phyloP scores from a whole-genome alignment of 2,797 vertebrate species.

The Neostethus bicornis region DNA sequence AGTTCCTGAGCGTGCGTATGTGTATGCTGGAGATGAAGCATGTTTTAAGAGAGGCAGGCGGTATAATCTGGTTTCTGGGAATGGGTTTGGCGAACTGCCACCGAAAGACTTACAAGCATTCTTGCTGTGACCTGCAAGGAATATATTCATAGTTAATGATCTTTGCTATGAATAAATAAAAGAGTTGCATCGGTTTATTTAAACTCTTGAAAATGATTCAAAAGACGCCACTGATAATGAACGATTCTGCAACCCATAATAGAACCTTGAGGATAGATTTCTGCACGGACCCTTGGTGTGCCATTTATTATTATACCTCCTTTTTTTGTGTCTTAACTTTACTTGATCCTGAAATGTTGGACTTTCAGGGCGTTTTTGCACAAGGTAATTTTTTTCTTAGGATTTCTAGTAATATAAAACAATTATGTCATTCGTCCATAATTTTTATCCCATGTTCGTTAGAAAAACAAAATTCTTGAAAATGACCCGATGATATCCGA shows the following conservation, averaged over 20 bases:
- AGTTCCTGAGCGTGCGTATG: not conserved
- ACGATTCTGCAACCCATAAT: not conserved
- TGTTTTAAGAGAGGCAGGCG: slow-evolving; percentile 55
- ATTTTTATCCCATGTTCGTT: no score
- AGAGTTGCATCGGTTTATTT: not conserved
- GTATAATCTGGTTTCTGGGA: slow-evolving; percentile 68
- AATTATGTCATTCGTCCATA: no score
- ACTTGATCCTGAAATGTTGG: no score
- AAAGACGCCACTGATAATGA: no score
- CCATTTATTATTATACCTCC: not conserved
- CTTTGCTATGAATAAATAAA: not conserved
- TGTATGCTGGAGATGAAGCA: slow-evolving; percentile 12
- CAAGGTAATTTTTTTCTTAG: no score
- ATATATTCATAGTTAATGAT: slow-evolving; percentile 7
- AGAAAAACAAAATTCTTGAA: no score
- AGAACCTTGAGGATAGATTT: not conserved
- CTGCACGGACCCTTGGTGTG: not conserved
- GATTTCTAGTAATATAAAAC: no score
- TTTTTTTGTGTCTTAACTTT: no score
- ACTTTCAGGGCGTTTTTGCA: no score
- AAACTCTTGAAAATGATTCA: not conserved
- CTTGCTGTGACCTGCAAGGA: slow-evolving; percentile 8
- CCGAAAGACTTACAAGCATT: slow-evolving; percentile 45
- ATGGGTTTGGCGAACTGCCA: slow-evolving; percentile 54
- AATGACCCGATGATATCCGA: no score